Conservation (phyloP, 35 echinoderm and acorn worm genomes). For the Acanthaster planci region DNA sequence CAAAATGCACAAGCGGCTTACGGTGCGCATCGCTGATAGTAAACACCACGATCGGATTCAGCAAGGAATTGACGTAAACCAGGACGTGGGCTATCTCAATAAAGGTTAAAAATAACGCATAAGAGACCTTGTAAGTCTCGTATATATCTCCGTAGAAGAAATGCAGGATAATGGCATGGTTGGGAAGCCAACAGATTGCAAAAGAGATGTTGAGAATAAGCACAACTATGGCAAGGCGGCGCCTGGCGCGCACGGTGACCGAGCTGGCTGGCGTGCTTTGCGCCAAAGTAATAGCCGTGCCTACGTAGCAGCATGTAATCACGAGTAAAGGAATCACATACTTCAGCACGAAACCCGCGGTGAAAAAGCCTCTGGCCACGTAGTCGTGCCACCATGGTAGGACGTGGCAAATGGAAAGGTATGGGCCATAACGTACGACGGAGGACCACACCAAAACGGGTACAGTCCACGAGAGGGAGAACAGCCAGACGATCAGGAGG, state of each 20-base stretch:
- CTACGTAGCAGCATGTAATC: background rate
- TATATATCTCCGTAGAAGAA: background rate
- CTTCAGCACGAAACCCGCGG: background rate
- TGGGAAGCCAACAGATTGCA: background rate
- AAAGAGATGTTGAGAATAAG: background rate
- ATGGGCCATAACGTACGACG: background rate
- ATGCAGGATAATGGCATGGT: background rate
- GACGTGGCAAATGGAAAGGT: background rate
- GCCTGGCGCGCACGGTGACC: background rate
- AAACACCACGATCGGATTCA: background rate
- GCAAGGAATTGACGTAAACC: slow-evolving; percentile 5
- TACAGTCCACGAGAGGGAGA: background rate
- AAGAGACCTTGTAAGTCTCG: background rate
- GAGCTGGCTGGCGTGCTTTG: background rate
- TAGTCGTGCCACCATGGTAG: background rate
- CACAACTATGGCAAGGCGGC: background rate
- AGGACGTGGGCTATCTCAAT: background rate
- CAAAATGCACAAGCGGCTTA: background rate
- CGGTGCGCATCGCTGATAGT: background rate
- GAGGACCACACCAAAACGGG: background rate
- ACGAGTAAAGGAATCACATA: background rate
- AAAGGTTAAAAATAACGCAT: background rate
- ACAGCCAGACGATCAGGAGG: background rate
- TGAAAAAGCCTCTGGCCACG: background rate
- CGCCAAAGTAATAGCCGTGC: background rate